These are phyloP conservation scores for Myanophis thanlyinensis DNA, from an alignment of 2,113 vertebrate genomes.

Conservation along the genomic window DNA sequence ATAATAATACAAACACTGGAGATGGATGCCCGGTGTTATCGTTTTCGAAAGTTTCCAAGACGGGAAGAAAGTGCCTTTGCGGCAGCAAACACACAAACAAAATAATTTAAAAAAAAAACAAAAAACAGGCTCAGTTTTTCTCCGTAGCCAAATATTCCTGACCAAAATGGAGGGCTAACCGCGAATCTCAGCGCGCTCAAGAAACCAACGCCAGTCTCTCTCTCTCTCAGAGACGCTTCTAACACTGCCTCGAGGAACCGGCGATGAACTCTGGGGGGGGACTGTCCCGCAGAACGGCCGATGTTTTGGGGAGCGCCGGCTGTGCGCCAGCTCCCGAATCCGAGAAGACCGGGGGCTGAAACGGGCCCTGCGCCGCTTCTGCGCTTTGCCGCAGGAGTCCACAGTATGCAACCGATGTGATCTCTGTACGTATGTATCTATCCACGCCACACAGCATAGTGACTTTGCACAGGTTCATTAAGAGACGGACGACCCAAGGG, in stretches of 20 bases:
- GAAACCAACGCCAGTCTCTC: neutral
- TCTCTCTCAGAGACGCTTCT: conserved; percentile 13
- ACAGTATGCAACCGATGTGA: conserved; percentile 10
- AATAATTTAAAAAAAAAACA: neutral
- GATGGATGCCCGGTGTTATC: neutral
- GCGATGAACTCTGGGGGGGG: neutral
- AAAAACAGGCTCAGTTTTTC: neutral
- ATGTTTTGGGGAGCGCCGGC: neutral
- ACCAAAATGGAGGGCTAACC: conserved; percentile 25
- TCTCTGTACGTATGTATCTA: neutral
- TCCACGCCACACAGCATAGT: neutral
- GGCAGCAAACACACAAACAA: conserved; percentile 29
- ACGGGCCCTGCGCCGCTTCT: neutral
- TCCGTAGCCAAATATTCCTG: conserved; percentile 14
- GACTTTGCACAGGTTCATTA: neutral
- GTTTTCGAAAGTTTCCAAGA: neutral
- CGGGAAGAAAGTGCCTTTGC: conserved; percentile 23
- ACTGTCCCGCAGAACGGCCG: neutral
- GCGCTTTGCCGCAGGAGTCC: neutral
- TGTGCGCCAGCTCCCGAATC: neutral
- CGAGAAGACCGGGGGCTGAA: no score
- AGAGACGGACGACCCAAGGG: neutral
- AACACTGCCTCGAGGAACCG: conserved; percentile 19
- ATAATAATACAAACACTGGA: neutral
- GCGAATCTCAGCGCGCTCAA: no score